Evolutionary conservation across 2,113 vertebrate species (phyloP).

Genomic region (Mobula birostris): DNA sequence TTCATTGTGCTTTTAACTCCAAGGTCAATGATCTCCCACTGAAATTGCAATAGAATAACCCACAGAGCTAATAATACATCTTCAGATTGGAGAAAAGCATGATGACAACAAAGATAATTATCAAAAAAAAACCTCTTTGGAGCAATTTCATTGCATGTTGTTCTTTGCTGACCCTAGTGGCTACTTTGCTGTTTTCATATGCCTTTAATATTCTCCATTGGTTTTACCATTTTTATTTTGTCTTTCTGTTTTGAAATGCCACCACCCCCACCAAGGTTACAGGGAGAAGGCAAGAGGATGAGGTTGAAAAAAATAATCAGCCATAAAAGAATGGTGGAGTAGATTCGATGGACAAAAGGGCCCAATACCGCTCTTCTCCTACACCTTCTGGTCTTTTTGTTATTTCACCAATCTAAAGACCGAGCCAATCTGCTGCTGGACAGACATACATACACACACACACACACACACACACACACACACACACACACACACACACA

Average conservation of each 20-base stretch:
- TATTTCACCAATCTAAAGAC: neutral
- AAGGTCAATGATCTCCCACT: neutral
- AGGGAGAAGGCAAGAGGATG: too few relatives aligned
- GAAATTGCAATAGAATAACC: neutral
- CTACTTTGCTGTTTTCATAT: neutral
- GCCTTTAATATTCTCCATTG: neutral
- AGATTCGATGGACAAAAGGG: too few relatives aligned
- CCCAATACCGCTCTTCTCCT: too few relatives aligned
- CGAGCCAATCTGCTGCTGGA: neutral
- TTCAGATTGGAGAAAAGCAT: neutral
- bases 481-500: too few relatives aligned
- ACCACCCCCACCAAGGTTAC: neutral
- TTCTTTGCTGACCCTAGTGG: neutral
- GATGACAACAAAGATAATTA: neutral
- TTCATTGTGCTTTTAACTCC: neutral
- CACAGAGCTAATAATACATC: neutral
- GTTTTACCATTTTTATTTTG: neutral
- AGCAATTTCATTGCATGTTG: neutral
- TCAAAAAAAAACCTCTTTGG: neutral
- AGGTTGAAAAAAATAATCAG: too few relatives aligned
- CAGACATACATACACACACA: too few relatives aligned
- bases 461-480: too few relatives aligned
- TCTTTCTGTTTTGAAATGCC: neutral
- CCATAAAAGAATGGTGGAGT: too few relatives aligned
- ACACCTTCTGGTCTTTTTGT: neutral